phyloP scores from a whole-genome alignment of 92 coral and sea anemone genomes.

The Diadumene lineata region DNA sequence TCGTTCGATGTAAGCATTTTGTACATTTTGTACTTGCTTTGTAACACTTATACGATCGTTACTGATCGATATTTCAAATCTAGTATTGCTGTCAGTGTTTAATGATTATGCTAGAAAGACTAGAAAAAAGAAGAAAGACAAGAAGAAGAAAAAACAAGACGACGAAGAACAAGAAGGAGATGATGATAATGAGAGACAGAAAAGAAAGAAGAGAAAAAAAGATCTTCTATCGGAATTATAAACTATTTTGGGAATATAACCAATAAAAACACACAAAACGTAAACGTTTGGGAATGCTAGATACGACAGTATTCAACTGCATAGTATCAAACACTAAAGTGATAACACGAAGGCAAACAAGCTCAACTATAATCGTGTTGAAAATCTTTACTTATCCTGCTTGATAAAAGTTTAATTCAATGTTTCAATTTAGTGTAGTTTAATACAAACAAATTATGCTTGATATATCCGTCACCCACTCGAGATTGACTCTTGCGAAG shows the following conservation, averaged over 20 bases:
- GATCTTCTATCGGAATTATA: too few relatives aligned
- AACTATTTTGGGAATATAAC: too few relatives aligned
- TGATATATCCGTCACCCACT: neutral
- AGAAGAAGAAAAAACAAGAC: neutral
- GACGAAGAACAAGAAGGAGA: neutral
- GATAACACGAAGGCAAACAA: neutral
- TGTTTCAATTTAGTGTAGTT: neutral
- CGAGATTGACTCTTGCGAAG: neutral
- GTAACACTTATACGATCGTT: too few relatives aligned
- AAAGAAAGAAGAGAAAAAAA: neutral
- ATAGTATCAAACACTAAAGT: neutral
- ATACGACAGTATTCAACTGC: neutral
- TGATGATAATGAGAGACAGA: neutral
- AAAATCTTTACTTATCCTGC: neutral
- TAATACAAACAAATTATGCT: neutral
- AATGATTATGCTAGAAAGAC: too few relatives aligned
- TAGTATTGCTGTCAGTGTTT: too few relatives aligned
- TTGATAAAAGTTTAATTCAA: neutral
- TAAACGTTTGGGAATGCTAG: too few relatives aligned
- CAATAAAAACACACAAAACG: too few relatives aligned
- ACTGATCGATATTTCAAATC: too few relatives aligned
- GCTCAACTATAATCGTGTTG: neutral
- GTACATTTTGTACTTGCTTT: too few relatives aligned
- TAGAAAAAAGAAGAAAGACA: neutral
- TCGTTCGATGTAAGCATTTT: too few relatives aligned